Evolutionary conservation across 2,888 invertebrate species (phyloP).

Genomic region (Rotaria sp.): DNA sequence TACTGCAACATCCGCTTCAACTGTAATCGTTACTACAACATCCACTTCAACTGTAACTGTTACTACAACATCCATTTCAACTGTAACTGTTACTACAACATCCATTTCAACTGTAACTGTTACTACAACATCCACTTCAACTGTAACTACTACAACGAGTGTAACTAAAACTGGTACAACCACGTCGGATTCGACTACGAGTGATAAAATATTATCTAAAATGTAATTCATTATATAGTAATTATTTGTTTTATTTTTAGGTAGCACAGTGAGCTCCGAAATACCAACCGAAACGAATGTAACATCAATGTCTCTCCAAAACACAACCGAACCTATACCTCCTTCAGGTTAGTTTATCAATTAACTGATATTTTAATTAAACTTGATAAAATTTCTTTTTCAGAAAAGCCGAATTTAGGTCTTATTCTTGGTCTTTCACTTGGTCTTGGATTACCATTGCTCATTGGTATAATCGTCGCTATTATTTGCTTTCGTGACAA

Average conservation of each 20-base stretch:
- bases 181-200: too few relatives aligned
- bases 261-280: background rate
- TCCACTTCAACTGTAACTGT: too few relatives aligned
- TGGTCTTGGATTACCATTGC: background rate
- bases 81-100: too few relatives aligned
- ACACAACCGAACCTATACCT: background rate
- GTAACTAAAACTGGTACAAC: too few relatives aligned
- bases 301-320: background rate
- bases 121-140: too few relatives aligned
- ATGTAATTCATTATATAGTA: background rate
- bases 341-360: background rate
- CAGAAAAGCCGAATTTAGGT: background rate
- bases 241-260: background rate
- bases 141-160: too few relatives aligned
- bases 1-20: too few relatives aligned
- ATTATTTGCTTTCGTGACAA: too few relatives aligned
- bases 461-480: too few relatives aligned
- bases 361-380: background rate
- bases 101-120: too few relatives aligned
- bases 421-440: background rate
- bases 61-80: too few relatives aligned
- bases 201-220: background rate
- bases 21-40: too few relatives aligned
- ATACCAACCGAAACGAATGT: background rate
- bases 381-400: background rate